These are phyloP conservation scores for Aurelia aurita DNA, from an alignment of 30 jellyfish, hydroid and myxozoan genomes.

Conservation along the genomic window DNA sequence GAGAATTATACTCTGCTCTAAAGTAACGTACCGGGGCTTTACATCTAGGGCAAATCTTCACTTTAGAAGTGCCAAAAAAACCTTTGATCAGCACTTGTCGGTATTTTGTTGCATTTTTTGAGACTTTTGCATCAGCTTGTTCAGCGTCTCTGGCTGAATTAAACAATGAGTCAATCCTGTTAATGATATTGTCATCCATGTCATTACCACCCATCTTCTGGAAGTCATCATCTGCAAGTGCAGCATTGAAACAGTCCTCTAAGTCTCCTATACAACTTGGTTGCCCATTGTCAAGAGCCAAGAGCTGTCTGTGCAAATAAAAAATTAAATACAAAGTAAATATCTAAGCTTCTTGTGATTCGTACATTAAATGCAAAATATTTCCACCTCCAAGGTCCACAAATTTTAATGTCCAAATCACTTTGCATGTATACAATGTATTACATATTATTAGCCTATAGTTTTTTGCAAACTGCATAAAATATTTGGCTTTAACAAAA, in stretches of 20 bases:
- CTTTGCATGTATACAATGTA: too few relatives aligned
- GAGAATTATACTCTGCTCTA: constrained; percentile 84
- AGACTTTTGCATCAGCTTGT: neutral
- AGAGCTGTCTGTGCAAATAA: constrained; percentile 69
- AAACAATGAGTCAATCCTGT: constrained; percentile 52
- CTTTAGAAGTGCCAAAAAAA: constrained; percentile 50
- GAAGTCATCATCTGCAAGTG: constrained; percentile 39
- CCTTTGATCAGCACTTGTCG: constrained; percentile 69
- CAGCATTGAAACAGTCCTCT: constrained; percentile 65
- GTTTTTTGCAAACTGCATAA: too few relatives aligned
- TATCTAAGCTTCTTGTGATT: neutral
- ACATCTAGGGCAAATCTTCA: constrained; percentile 92
- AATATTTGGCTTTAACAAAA: too few relatives aligned
- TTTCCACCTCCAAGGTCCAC: too few relatives aligned
- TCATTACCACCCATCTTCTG: constrained; percentile 40
- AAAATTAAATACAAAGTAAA: neutral
- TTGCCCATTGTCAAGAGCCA: constrained; percentile 74
- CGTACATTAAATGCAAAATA: too few relatives aligned
- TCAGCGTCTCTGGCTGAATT: constrained; percentile 16
- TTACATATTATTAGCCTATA: too few relatives aligned
- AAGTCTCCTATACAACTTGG: constrained; percentile 65
- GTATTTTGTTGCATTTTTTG: constrained; percentile 80
- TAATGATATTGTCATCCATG: constrained; percentile 56
- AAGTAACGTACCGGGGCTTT: constrained; percentile 60
- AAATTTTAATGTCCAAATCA: too few relatives aligned